Percentiles rank a stretch among this genome's conserved stretches.
phyloP scores from a whole-genome alignment of 2,113 vertebrate species.

The Eira barbara region DNA sequence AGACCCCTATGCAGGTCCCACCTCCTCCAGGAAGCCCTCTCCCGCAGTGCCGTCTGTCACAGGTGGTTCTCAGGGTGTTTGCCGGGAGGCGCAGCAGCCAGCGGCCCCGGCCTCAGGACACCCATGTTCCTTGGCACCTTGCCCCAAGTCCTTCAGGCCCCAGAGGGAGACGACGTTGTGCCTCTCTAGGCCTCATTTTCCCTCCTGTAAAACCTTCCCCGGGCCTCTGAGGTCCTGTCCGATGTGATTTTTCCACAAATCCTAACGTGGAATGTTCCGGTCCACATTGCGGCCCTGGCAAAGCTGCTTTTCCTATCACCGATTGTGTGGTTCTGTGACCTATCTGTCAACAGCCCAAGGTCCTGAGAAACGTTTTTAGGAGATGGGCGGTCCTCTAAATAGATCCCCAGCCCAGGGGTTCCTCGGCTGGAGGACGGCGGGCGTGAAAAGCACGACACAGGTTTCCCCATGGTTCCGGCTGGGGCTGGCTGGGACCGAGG shows the following conservation, averaged over 20 bases:
- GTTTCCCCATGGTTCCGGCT: background rate
- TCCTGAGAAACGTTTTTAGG: background rate
- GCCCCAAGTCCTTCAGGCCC: fast-evolving
- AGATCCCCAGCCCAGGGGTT: fast-evolving
- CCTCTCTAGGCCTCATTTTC: background rate
- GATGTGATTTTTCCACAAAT: fast-evolving
- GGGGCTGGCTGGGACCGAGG: background rate
- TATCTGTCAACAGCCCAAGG: background rate
- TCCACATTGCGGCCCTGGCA: background rate
- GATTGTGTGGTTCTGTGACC: background rate
- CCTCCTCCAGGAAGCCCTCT: background rate
- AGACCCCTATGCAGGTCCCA: background rate
- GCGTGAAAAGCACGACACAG: fast-evolving
- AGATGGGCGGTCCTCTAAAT: fast-evolving
- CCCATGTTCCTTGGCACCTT: fast-evolving
- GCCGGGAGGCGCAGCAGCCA: fast-evolving
- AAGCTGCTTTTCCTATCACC: background rate
- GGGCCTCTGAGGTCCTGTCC: background rate
- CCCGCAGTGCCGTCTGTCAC: too few relatives aligned
- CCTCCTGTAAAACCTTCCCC: background rate
- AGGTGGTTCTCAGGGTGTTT: fast-evolving
- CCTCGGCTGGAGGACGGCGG: background rate
- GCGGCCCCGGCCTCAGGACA: fast-evolving
- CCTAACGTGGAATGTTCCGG: background rate
- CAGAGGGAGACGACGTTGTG: fast-evolving